These are phyloP conservation scores for Melitaea cinxia DNA, from an alignment of 1,140 invertebrate genomes.

Conservation along the genomic window DNA sequence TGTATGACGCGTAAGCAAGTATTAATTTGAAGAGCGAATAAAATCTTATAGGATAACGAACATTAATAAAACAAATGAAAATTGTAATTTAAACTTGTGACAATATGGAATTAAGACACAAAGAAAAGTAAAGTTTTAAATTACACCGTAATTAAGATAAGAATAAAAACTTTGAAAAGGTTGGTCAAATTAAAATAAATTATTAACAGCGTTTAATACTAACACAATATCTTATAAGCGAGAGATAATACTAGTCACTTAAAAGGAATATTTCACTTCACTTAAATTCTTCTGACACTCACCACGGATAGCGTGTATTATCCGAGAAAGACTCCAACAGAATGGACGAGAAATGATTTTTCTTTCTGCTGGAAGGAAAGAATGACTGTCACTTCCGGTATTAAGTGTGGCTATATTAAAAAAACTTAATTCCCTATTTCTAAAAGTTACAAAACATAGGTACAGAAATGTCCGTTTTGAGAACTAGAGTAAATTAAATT, in stretches of 20 bases:
- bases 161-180: too few relatives aligned
- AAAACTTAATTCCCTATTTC: conserved; percentile 32
- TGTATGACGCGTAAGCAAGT: conserved; percentile 79
- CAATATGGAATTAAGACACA: conserved; percentile 7
- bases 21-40: conserved; percentile 19
- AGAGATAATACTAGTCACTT: conserved; percentile 48
- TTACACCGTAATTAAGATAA: conserved; percentile 50
- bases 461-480: too few relatives aligned
- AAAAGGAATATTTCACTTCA: conserved; percentile 62
- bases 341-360: conserved; percentile 81
- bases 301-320: conserved; percentile 78
- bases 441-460: conserved; percentile 8
- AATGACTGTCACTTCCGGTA: conserved; percentile 65
- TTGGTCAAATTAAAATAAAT: too few relatives aligned
- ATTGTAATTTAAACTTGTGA: not conserved
- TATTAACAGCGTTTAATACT: conserved; percentile 15
- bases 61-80: conserved; percentile 22
- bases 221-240: conserved; percentile 26
- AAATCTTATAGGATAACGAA: conserved; percentile 2
- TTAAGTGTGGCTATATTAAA: conserved; percentile 47
- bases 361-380: conserved; percentile 65
- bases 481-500: too few relatives aligned
- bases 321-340: conserved; percentile 81
- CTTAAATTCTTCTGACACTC: conserved; percentile 74
- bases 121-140: conserved; percentile 12